Percentiles rank a stretch among this genome's conserved stretches.
Evolutionary conservation across 2,797 vertebrate genomes (phyloP).

Genomic region (Champsocephalus gunnari): DNA sequence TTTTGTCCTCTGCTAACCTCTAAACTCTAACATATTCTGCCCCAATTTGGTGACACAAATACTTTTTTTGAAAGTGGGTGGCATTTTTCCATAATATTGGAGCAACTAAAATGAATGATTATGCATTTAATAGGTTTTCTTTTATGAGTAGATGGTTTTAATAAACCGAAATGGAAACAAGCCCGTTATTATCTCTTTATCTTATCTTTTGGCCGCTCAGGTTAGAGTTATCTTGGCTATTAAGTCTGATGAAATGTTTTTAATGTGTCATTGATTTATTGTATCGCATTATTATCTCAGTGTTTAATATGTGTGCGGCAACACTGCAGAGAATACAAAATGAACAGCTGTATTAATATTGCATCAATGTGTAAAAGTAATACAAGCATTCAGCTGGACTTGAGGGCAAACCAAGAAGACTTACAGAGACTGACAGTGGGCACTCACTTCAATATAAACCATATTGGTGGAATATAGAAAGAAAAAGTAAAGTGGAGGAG

Average conservation of each 20-base stretch:
- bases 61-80: slow-evolving; percentile 5
- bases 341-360: slow-evolving; percentile 34
- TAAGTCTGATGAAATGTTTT: slow-evolving; percentile 11
- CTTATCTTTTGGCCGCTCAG: slow-evolving; percentile 13
- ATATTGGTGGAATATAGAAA: not conserved
- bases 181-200: slow-evolving; percentile 24
- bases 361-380: slow-evolving; percentile 41
- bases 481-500: not conserved
- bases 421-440: slow-evolving; percentile 8
- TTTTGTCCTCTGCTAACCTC: not conserved
- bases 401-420: slow-evolving; percentile 16
- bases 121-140: not conserved
- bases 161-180: slow-evolving; percentile 14
- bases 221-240: slow-evolving; percentile 8
- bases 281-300: slow-evolving; percentile 23
- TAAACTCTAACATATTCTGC: not conserved
- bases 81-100: slow-evolving; percentile 4
- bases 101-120: slow-evolving; percentile 15
- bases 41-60: slow-evolving; percentile 8
- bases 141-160: not conserved
- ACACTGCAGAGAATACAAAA: slow-evolving; percentile 28
- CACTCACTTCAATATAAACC: slow-evolving; percentile 6
- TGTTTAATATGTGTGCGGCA: slow-evolving; percentile 20
- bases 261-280: slow-evolving; percentile 25
- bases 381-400: slow-evolving; percentile 32